Base-by-base conservation (phyloP, 1,140 invertebrate genomes). In the Trichoplusia ni region DNA sequence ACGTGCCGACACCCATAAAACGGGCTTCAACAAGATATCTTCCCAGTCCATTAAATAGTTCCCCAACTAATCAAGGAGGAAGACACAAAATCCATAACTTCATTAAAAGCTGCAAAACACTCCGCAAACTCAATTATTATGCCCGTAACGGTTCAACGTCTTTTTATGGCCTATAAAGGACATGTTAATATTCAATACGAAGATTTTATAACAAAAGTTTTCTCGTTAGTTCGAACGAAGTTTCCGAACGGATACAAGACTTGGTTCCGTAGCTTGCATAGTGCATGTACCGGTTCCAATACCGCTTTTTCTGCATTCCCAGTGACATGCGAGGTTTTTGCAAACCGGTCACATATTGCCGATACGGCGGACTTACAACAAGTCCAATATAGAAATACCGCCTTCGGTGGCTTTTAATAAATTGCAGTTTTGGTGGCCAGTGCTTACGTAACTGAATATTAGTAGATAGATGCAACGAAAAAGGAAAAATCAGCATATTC, bases 101-200 rank as follows among this genome's bases (percentile, higher is more conserved):
- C 56, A 72, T 69, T 69, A 65, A 64, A 40, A 58, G 21, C 35
- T 9, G 11, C 25, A 16, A 59, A 72, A 73, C 64, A 62, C 44
- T 66, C 66, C 11, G 21, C 54, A 66, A 70, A 66, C 67, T 67
- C 75, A 67, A 75, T 75, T 75, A 80, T 71, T 63, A 76, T 67
- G 62, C 58, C 40, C 67, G 62, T 77, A 72, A 80, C 63, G 51
- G 53, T 63, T 51, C 58, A 59, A 14, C 61, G 61, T 42, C 71
- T 74, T 82, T 85, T 85, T 83, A 85, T 76, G 73, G 71, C 71
- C 77, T 72, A 85, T 86, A 86, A 84, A 79, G 73, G 75, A 73
- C 75, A 75, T 82, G 79, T 84, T 86, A 86, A 86, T 83, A 86
- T 86, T 86, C 79, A 83, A 86, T 86, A 82, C 75, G 75, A 69